These are phyloP conservation scores for Sisyra nigra DNA, from an alignment of 2,888 invertebrate genomes.

Conservation along the genomic window DNA sequence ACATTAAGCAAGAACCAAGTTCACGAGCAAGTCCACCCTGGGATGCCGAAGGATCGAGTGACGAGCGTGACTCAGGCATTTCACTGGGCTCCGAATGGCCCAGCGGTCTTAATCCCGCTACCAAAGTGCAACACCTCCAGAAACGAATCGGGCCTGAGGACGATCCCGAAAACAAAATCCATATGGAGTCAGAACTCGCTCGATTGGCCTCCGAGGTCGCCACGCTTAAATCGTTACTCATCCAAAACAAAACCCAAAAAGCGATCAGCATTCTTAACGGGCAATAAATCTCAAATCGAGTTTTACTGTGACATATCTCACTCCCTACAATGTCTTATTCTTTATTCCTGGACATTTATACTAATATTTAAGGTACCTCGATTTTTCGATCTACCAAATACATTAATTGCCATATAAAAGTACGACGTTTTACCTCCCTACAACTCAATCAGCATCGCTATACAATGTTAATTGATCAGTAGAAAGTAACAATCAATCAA, in stretches of 20 bases:
- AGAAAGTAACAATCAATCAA: too few species aligned
- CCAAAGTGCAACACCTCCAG: constrained; percentile 5
- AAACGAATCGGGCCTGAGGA: constrained; percentile 1
- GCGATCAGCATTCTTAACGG: background rate
- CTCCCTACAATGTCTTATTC: too few species aligned
- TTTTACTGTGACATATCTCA: too few species aligned
- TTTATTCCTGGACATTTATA: too few species aligned
- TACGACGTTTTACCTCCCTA: too few species aligned
- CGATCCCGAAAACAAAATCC: constrained; percentile 47
- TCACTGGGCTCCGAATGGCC: constrained; percentile 60
- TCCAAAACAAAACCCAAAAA: constrained; percentile 32
- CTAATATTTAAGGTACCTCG: too few species aligned
- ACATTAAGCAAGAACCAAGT: constrained; percentile 74
- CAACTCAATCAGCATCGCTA: too few species aligned
- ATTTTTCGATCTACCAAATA: too few species aligned
- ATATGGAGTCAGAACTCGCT: constrained; percentile 72
- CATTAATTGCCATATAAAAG: too few species aligned
- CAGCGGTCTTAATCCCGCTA: constrained; percentile 15
- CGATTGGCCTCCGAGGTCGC: constrained; percentile 84
- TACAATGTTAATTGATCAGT: too few species aligned
- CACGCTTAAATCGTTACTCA: constrained; percentile 69
- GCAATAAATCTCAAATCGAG: background rate
- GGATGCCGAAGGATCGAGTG: constrained; percentile 81
- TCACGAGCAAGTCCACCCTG: constrained; percentile 66
- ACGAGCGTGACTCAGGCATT: constrained; percentile 80